phyloP scores from a whole-genome alignment of 2,113 vertebrate genomes.

The Takifugu bimaculatus region DNA sequence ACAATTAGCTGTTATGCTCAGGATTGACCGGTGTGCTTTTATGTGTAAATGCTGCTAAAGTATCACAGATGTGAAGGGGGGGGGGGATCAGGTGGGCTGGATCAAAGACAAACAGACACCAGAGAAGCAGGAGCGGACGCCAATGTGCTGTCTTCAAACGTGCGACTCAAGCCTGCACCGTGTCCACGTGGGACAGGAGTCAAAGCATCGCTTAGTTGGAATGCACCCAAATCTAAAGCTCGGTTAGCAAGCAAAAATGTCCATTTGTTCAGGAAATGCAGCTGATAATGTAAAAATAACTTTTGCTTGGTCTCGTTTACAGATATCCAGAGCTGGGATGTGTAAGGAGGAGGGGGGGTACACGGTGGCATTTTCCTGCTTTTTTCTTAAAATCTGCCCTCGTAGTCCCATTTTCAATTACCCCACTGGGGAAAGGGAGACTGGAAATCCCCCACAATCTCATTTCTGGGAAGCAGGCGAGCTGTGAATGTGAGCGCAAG shows the following conservation, averaged over 20 bases:
- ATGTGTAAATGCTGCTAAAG: not conserved
- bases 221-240: too few relatives aligned
- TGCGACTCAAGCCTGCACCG: too few relatives aligned
- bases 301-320: constrained; percentile 1
- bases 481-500: constrained; percentile 84
- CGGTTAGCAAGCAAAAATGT: too few relatives aligned
- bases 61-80: not conserved
- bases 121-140: too few relatives aligned
- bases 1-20: not conserved
- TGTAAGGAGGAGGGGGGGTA: constrained; percentile 3
- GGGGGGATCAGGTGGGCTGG: too few relatives aligned
- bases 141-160: too few relatives aligned
- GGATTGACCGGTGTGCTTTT: not conserved
- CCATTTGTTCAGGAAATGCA: too few relatives aligned
- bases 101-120: too few relatives aligned
- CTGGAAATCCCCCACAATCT: constrained; percentile 64
- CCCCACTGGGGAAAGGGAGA: constrained; percentile 45
- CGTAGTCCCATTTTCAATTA: constrained; percentile 65
- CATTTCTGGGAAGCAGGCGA: constrained; percentile 80
- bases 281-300: not conserved
- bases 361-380: constrained; percentile 37
- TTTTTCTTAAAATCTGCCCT: constrained; percentile 36
- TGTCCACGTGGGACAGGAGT: too few relatives aligned
- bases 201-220: too few relatives aligned
- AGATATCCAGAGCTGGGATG: constrained; percentile 18